phyloP scores from a whole-genome alignment of 2,797 vertebrate species.

The Eutrigla gurnardus region DNA sequence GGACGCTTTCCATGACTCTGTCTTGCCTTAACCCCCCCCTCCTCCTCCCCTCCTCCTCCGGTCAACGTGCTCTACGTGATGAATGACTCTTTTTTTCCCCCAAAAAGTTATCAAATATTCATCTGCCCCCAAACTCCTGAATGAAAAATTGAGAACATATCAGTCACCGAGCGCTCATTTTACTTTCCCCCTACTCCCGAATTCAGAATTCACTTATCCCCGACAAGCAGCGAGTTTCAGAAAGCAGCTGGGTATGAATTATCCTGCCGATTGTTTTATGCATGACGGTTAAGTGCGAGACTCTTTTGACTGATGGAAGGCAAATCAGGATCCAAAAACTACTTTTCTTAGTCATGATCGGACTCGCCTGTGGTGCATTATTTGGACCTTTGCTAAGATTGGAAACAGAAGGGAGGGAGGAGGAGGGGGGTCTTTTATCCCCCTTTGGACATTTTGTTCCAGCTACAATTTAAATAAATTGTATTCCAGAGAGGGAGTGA shows the following conservation, averaged over 20 bases:
- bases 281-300: conserved; percentile 40
- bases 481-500: conserved; percentile 4
- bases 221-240: conserved; percentile 30
- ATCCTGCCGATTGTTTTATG: conserved; percentile 63
- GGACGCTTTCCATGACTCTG: conserved; percentile 49
- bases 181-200: conserved; percentile 33
- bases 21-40: conserved; percentile 34
- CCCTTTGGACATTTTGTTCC: neutral
- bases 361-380: conserved; percentile 23
- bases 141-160: conserved; percentile 74
- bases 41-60: conserved; percentile 16
- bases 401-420: neutral
- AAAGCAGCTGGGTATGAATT: conserved; percentile 40
- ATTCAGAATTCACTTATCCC: conserved; percentile 60
- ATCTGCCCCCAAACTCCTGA: conserved; percentile 68
- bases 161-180: conserved; percentile 54
- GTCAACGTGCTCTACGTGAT: conserved; percentile 52
- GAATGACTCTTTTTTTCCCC: conserved; percentile 59
- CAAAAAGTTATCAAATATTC: conserved; percentile 79
- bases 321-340: conserved; percentile 38
- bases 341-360: conserved; percentile 24
- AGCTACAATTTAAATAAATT: conserved; percentile 4
- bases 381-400: conserved; percentile 2
- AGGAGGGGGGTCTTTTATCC: too few relatives aligned
- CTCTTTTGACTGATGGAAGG: conserved; percentile 47